Conservation (phyloP, 1,140 invertebrate species). For the Leptopilina boulardi region DNA sequence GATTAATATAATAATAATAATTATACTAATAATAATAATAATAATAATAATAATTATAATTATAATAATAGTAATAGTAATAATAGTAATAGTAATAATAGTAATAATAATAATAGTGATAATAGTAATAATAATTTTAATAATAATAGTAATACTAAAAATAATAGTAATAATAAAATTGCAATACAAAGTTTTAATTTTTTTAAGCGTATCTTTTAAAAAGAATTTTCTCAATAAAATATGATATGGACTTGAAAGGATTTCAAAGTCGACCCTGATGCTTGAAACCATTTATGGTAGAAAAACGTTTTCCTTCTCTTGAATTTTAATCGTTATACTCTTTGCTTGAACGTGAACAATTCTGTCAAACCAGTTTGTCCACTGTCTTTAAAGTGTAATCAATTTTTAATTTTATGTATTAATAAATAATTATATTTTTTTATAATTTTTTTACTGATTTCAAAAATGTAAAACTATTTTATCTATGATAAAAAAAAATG, state of each 20-base stretch:
- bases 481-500: too few relatives aligned
- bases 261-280: neutral
- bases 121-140: too few relatives aligned
- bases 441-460: neutral
- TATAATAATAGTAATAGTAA: too few relatives aligned
- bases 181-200: too few relatives aligned
- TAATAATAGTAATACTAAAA: neutral
- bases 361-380: neutral
- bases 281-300: conserved; percentile 22
- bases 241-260: neutral
- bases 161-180: neutral
- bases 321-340: neutral
- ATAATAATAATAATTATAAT: too few relatives aligned
- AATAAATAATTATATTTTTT: neutral
- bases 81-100: too few relatives aligned
- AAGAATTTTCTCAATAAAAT: neutral
- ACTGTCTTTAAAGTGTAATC: neutral
- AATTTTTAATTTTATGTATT: neutral
- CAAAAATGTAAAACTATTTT: too few relatives aligned
- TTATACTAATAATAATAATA: too few relatives aligned
- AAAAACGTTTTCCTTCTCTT: conserved; percentile 19
- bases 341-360: neutral
- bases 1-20: too few relatives aligned
- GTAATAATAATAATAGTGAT: too few relatives aligned
- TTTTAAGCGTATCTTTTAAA: neutral